A percentile compares a stretch with the other conserved stretches of the same genome.
Conservation (phyloP, 2,888 invertebrate species). For the Conus canariensis region DNA sequence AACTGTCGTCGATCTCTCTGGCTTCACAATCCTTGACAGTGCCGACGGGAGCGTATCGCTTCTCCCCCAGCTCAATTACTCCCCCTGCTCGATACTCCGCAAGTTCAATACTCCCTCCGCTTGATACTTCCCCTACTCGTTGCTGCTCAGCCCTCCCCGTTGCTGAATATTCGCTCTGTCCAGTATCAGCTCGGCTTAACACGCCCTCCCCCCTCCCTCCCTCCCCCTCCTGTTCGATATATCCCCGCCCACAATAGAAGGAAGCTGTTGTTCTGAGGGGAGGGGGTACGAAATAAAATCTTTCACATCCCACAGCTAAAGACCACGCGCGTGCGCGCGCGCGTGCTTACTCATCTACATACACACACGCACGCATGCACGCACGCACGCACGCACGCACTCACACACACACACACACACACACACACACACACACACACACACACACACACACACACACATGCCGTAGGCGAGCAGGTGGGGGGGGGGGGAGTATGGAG, state of each 20-base stretch:
- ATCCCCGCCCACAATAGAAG: no score
- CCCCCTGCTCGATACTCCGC: no score
- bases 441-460: neutral
- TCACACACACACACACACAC: neutral
- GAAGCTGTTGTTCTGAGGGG: neutral
- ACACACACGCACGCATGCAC: conserved; percentile 28
- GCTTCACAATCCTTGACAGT: no score
- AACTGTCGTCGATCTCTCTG: no score
- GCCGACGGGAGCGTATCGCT: no score
- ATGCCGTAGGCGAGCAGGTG: neutral
- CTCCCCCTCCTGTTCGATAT: neutral
- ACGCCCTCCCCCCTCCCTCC: neutral
- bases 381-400: neutral
- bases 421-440: neutral
- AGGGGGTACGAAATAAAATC: neutral
- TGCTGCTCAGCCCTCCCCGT: no score
- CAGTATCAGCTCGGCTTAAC: neutral
- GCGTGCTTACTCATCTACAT: conserved; percentile 15
- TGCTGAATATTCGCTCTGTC: neutral
- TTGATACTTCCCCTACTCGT: no score
- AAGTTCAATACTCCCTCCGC: no score
- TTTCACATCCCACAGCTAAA: neutral
- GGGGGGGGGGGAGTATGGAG: neutral
- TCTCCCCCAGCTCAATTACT: no score
- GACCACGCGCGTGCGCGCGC: neutral